Conservation (phyloP, 2,797 vertebrate genomes). For the Synaphobranchus kaupii region DNA sequence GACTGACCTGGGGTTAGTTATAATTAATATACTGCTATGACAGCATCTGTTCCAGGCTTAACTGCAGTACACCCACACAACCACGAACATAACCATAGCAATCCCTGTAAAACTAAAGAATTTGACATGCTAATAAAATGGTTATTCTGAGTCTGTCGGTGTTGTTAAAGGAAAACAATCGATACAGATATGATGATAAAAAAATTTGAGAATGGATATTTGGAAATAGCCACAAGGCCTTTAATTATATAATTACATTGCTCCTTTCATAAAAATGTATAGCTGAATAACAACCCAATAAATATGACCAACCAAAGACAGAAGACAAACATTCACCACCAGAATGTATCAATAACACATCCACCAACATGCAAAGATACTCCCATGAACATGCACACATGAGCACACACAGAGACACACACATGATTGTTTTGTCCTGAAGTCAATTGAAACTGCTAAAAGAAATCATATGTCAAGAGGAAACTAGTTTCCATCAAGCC, state of each 20-base stretch:
- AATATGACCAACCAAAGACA: neutral
- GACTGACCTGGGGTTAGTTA: constrained; percentile 10
- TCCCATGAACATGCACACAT: neutral
- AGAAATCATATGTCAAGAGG: constrained; percentile 11
- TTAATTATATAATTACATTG: neutral
- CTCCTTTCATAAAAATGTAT: neutral
- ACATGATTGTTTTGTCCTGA: constrained; percentile 6
- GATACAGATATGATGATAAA: neutral
- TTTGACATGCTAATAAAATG: neutral
- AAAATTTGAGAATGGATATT: neutral
- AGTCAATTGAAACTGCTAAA: constrained; percentile 24
- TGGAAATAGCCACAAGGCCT: neutral
- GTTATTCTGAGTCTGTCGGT: neutral
- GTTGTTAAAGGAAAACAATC: neutral
- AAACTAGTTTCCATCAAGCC: constrained; percentile 15
- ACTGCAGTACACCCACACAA: neutral
- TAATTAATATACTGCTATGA: neutral
- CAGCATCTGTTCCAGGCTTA: neutral
- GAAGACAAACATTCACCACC: neutral
- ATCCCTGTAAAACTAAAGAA: neutral
- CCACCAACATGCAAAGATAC: neutral
- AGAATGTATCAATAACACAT: neutral
- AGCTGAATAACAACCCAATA: neutral
- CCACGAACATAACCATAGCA: neutral
- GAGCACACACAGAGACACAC: neutral